Base-by-base conservation (phyloP, 2,888 invertebrate genomes). In the Spisula subtruncata region DNA sequence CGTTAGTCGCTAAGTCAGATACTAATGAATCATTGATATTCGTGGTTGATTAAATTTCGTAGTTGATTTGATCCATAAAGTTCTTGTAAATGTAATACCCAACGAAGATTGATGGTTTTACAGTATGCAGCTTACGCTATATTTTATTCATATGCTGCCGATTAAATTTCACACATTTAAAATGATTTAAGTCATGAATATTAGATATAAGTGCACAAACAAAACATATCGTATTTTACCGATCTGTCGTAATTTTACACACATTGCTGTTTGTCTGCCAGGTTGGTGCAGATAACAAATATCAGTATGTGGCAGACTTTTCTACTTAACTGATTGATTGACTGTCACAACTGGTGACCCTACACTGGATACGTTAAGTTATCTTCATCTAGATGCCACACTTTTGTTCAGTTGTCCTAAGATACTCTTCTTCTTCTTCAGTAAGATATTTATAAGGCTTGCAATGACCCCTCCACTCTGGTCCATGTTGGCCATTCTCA, bases 101-200 rank as follows among this genome's bases (percentile, higher is more conserved):
- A n/a, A n/a, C n/a, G n/a, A n/a, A n/a, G n/a, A n/a, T n/a, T n/a
- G n/a, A n/a, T n/a, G n/a, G n/a, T n/a, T n/a, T n/a, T n/a, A n/a
- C n/a, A n/a, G n/a, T n/a, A n/a, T n/a, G n/a, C n/a, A n/a, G n/a
- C n/a, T n/a, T n/a, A n/a, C n/a, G 25, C 60, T 10, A 66, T 66
- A 66, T 66, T 66, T 66, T 66, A 66, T 66, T 66, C 60, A 66
- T 66, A 25, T 25, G 60, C n/a, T 66, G 25, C n/a, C 60, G 60
- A 66, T 66, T 66, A 66, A 66, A 66, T 66, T 66, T 66, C 60
- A 25, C 60, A 66, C 60, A n/a, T n/a, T 60, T n/a, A n/a, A n/a
- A n/a, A n/a, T n/a, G 25, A 25, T 25, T 25, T n/a, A 25, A 66
- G n/a, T 10, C 60, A 66, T 66, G 0, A 25, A 66, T 66, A 25